Percentiles rank a stretch among this genome's conserved stretches.
Evolutionary conservation across 2,797 vertebrate genomes (phyloP).

Genomic region (Tamandua tetradactyla): DNA sequence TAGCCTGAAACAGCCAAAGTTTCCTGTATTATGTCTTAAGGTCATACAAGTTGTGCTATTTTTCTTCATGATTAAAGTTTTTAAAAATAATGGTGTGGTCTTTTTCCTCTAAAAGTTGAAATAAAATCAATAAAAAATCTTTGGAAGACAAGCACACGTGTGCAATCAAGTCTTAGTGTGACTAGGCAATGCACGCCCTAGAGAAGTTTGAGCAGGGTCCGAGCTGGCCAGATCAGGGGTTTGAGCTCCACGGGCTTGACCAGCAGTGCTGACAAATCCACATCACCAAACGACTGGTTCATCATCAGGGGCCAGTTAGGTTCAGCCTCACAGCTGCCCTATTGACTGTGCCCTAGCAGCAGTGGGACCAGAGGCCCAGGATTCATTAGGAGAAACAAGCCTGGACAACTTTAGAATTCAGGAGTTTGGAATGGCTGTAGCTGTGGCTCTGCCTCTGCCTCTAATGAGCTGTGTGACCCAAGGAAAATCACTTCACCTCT

Average conservation of each 20-base stretch:
- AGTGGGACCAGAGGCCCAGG: not conserved
- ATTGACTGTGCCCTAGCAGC: not conserved
- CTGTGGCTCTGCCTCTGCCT: not conserved
- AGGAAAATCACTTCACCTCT: not conserved
- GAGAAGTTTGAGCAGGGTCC: not conserved
- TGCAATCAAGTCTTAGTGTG: not conserved
- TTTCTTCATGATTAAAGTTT: not conserved
- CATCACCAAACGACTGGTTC: not conserved
- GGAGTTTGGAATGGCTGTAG: not conserved
- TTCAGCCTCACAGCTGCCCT: not conserved
- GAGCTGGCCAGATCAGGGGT: rapidly evolving
- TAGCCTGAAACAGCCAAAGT: not conserved
- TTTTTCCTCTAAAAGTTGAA: not conserved
- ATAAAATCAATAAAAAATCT: not conserved
- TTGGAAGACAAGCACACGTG: rapidly evolving
- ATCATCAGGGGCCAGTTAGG: rapidly evolving
- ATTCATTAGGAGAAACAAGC: rapidly evolving
- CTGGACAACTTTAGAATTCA: not conserved
- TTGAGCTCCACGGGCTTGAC: rapidly evolving
- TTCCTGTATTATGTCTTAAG: not conserved
- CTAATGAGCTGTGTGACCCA: not conserved
- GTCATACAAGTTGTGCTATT: not conserved
- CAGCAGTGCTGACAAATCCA: not conserved
- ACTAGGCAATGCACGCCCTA: rapidly evolving
- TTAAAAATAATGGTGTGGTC: rapidly evolving